Conservation (phyloP, 2,888 invertebrate species). For the Sminthurides aquaticus region DNA sequence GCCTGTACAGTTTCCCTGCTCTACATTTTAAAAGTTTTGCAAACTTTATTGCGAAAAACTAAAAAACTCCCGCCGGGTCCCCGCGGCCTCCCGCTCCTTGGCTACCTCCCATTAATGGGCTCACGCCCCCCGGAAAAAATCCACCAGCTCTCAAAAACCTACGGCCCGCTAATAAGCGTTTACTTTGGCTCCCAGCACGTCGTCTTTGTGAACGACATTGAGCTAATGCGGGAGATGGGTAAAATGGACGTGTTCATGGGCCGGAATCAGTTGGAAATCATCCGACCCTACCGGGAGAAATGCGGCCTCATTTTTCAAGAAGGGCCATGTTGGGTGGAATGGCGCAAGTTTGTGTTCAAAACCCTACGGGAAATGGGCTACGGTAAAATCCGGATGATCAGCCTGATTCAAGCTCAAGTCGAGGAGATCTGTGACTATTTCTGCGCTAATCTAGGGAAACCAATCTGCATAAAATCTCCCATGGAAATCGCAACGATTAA, state of each 20-base stretch:
- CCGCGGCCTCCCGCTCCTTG: slow-evolving; percentile 32
- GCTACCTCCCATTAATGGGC: slow-evolving; percentile 40
- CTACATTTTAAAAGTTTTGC: not conserved
- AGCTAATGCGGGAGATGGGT: slow-evolving; percentile 28
- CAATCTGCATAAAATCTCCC: slow-evolving; percentile 36
- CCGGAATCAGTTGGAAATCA: slow-evolving; percentile 25
- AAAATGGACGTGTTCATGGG: slow-evolving; percentile 31
- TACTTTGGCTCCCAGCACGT: slow-evolving; percentile 30
- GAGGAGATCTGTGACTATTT: not conserved
- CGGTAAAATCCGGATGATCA: slow-evolving; percentile 34
- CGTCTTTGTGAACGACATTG: slow-evolving; percentile 35
- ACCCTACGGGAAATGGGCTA: slow-evolving; percentile 35
- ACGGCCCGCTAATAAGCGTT: slow-evolving; percentile 34
- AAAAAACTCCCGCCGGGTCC: slow-evolving; percentile 28
- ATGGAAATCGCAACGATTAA: slow-evolving; percentile 38
- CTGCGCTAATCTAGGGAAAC: slow-evolving; percentile 8
- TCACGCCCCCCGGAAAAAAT: slow-evolving; percentile 32
- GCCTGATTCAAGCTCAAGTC: slow-evolving; percentile 14
- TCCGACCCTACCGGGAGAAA: not conserved
- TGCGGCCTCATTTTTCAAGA: slow-evolving; percentile 33
- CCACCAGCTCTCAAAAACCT: slow-evolving; percentile 30
- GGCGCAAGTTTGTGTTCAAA: slow-evolving; percentile 30
- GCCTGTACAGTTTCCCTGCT: not conserved
- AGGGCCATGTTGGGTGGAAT: slow-evolving; percentile 36
- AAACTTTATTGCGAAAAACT: not conserved